These are phyloP conservation scores for Epicampocera succincta DNA, from an alignment of 2,888 invertebrate genomes.

Conservation along the genomic window DNA sequence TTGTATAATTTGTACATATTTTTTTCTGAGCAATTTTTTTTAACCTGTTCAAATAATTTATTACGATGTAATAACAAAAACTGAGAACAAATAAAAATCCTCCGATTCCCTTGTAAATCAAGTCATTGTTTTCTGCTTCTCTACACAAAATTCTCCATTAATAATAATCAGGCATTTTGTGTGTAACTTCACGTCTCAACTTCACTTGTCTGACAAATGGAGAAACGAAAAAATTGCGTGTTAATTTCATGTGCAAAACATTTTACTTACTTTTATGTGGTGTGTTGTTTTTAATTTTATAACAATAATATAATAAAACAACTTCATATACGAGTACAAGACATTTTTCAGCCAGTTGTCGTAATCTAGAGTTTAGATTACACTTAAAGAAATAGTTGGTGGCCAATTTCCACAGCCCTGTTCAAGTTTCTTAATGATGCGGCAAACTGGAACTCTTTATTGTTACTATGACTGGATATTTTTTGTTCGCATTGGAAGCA, in stretches of 20 bases:
- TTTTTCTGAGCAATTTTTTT: slow-evolving; percentile 16
- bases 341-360: neutral
- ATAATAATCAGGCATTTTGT: slow-evolving; percentile 55
- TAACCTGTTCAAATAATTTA: slow-evolving; percentile 37
- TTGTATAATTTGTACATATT: slow-evolving; percentile 11
- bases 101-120: slow-evolving; percentile 57
- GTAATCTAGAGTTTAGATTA: neutral
- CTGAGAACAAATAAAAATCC: slow-evolving; percentile 24
- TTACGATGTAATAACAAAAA: slow-evolving; percentile 34
- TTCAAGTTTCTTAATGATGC: too few relatives aligned
- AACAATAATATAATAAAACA: slow-evolving; percentile 43
- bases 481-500: too few relatives aligned
- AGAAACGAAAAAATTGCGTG: slow-evolving; percentile 59
- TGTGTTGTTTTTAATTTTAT: slow-evolving; percentile 28
- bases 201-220: slow-evolving; percentile 38
- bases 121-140: slow-evolving; percentile 60
- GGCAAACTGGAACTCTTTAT: too few relatives aligned
- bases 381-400: neutral
- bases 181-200: too few relatives aligned
- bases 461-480: too few relatives aligned
- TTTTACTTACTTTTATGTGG: slow-evolving; percentile 18
- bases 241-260: slow-evolving; percentile 54
- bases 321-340: neutral
- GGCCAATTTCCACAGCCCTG: too few relatives aligned
- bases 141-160: slow-evolving; percentile 52